Evolutionary conservation across 2,888 invertebrate species (phyloP), one percentile per base, ranked within the genome.

Genomic region (Thecophora atra): DNA sequence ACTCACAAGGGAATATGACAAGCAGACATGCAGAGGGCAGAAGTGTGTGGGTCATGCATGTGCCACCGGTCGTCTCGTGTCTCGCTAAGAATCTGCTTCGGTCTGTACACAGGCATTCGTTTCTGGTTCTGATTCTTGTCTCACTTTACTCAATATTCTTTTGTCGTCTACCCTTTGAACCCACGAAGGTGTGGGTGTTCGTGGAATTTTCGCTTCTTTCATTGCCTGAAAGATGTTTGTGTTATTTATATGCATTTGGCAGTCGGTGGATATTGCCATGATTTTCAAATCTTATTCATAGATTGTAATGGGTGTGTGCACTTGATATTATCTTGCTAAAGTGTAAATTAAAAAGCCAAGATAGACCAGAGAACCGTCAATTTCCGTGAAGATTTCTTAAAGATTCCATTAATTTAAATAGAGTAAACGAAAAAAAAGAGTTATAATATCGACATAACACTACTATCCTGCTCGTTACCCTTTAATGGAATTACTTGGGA

Each of bases 311-410:
- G 28, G 13, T 58, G 58, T 2, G 2, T 28, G 24, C 58, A 58
- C 26, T 58, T 26, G 26, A 24, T 76, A 76, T 71, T 73, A 42
- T 64, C 72, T 30, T 8, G 8, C n/a, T n/a, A n/a, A n/a, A n/a
- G n/a, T n/a, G n/a, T n/a, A n/a, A n/a, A n/a, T n/a, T n/a, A n/a
- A n/a, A n/a, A n/a, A n/a, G n/a, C n/a, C n/a, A n/a, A n/a, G n/a
- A n/a, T n/a, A n/a, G n/a, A n/a, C n/a, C n/a, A n/a, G n/a, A n/a
- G n/a, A n/a, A n/a, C n/a, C n/a, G n/a, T n/a, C n/a, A n/a, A n/a
- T n/a, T n/a, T n/a, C n/a, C n/a, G n/a, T n/a, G n/a, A n/a, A n/a
- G n/a, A n/a, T n/a, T n/a, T n/a, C n/a, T n/a, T n/a, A n/a, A n/a
- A n/a, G n/a, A n/a, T n/a, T n/a, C n/a, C n/a, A n/a, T n/a, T n/a